A percentile compares a stretch with the other conserved stretches of the same genome.
phyloP scores from a whole-genome alignment of 2,888 invertebrate species.

The Embidobia sp. region DNA sequence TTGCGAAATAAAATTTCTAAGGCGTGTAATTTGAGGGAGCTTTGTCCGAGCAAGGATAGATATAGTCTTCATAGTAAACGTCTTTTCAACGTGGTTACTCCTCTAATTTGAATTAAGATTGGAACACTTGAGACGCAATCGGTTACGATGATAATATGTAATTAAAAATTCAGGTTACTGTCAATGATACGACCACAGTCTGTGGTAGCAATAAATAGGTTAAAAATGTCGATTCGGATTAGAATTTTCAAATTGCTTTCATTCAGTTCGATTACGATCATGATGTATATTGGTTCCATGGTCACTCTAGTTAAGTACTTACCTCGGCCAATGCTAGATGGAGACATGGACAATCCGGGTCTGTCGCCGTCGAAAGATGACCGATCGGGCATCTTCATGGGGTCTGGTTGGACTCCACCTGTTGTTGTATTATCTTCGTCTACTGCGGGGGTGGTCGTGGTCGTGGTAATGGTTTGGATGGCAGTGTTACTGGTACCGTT shows the following conservation, averaged over 20 bases:
- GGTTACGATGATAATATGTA: no score
- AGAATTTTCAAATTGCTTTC: slow-evolving; percentile 48
- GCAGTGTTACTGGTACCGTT: slow-evolving; percentile 48
- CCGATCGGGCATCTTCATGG: slow-evolving; percentile 76
- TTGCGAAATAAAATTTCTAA: slow-evolving; percentile 17
- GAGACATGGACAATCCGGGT: slow-evolving; percentile 85
- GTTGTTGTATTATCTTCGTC: slow-evolving; percentile 69
- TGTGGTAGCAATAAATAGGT: no score
- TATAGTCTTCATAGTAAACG: no score
- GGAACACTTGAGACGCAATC: no score
- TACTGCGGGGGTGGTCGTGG: slow-evolving; percentile 72
- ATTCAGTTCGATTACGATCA: slow-evolving; percentile 36
- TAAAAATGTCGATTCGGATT: no score
- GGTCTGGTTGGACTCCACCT: slow-evolving; percentile 70
- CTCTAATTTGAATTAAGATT: slow-evolving; percentile 13
- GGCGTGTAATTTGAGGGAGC: slow-evolving; percentile 19
- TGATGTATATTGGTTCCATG: not conserved
- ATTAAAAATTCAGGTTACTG: no score
- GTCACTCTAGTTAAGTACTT: slow-evolving; percentile 80
- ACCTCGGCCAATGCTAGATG: slow-evolving; percentile 90
- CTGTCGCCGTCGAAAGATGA: slow-evolving; percentile 75
- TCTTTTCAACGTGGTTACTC: slow-evolving; percentile 24
- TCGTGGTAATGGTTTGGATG: slow-evolving; percentile 68
- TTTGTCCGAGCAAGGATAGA: not conserved
- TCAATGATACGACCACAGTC: no score